Conservation (phyloP, 2,797 vertebrate genomes). For the Orientallactaga sibirica region DNA sequence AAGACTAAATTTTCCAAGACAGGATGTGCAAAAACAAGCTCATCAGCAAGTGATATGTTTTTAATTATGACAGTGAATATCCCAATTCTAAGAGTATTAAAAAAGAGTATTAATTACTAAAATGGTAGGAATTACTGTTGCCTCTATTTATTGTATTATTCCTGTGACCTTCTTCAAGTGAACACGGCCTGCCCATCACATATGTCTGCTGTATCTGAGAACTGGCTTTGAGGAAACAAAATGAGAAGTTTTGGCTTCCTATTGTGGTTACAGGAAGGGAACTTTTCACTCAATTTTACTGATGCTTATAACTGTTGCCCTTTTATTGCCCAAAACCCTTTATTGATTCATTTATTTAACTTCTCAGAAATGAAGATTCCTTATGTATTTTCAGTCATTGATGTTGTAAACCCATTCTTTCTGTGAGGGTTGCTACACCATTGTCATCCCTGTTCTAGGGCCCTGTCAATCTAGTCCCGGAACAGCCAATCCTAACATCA, state of each 20-base stretch:
- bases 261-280: background rate
- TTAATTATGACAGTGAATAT: background rate
- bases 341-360: background rate
- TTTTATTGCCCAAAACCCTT: background rate
- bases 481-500: no score
- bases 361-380: background rate
- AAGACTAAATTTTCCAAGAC: background rate
- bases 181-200: background rate
- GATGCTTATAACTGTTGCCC: background rate
- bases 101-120: background rate
- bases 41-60: background rate
- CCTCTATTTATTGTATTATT: background rate
- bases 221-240: background rate
- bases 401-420: background rate
- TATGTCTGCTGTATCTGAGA: background rate
- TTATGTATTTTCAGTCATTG: background rate
- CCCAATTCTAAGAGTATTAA: background rate
- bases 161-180: background rate
- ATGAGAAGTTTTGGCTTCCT: background rate
- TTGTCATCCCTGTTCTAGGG: no score
- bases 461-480: no score
- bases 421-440: no score
- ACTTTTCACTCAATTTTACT: background rate
- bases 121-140: background rate
- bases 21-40: background rate